phyloP scores from a whole-genome alignment of 2,113 vertebrate species.

The Sphaerodactylus townsendi region DNA sequence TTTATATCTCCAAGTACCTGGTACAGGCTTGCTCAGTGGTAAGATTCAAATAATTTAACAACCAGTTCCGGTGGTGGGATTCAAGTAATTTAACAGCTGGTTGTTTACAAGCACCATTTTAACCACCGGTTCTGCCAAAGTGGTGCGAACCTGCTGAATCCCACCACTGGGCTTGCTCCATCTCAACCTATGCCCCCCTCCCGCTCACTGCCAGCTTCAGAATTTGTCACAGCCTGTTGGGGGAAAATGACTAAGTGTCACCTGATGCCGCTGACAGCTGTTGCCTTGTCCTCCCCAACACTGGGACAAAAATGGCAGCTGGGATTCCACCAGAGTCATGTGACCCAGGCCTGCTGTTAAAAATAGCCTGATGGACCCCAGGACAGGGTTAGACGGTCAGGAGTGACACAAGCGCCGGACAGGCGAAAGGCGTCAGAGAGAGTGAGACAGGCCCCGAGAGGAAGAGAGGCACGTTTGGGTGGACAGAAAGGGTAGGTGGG shows the following conservation, averaged over 20 bases:
- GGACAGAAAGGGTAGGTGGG: no score
- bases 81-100: no score
- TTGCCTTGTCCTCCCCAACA: conserved; percentile 28
- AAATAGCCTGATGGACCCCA: conserved; percentile 47
- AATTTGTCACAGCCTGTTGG: neutral
- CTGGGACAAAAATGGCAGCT: conserved; percentile 70
- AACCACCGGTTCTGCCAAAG: no score
- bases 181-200: no score
- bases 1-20: neutral
- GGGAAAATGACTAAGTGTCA: conserved; percentile 73
- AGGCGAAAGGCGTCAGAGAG: neutral
- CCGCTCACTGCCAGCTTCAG: neutral
- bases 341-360: conserved; percentile 59
- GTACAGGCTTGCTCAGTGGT: neutral
- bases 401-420: neutral
- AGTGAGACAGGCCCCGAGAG: no score
- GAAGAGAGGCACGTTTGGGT: no score
- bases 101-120: no score
- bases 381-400: neutral
- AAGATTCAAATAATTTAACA: no score
- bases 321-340: conserved; percentile 53
- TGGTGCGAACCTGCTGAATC: no score
- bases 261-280: conserved; percentile 74
- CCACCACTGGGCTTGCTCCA: no score
- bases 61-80: no score